Base-by-base conservation (phyloP, 2,797 vertebrate species). In the Lutjanus argentimaculatus region DNA sequence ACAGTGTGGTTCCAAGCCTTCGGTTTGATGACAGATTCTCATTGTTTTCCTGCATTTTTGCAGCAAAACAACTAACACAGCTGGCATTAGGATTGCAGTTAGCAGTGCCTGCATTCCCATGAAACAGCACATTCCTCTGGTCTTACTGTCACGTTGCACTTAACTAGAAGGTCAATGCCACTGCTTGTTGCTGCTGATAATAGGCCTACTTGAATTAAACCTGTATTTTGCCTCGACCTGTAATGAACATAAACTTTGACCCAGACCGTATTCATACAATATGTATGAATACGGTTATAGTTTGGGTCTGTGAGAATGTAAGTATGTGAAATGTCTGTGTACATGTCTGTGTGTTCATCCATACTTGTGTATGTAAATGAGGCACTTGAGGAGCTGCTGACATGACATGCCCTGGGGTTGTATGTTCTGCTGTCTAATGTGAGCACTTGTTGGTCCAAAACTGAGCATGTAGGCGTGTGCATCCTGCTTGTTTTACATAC, bases 101-200 rank as follows among this genome's bases (percentile, higher is more conserved):
- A 76, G 55, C 62, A 42, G 59, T 19, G 65, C 53, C 57, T 21
- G 62, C 75, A 83, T 90, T 91, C 67, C 53, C 62, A 77, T 80
- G 79, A 89, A 87, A 82, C 80, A 52, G 85, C 92, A 91, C 86
- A 94, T 93, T 94, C 92, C 88, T 84, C n/a, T 13, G 11, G 74
- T 66, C 79, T 86, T 70, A 84, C 78, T 58, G 82, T 85, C 89
- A 90, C 77, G 71, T 85, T 83, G 81, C 73, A 68, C 79, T 81
- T 66, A 84, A 84, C 55, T 5, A 79, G 63, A 52, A 1, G 49
- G 53, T 85, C 77, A 91, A 80, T 84, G 79, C 48, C 25, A 30
- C 69, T n/a, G 51, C 68, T 89, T 90, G 80, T 91, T 81, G 72
- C 57, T 19, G 53, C 22, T 68, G n/a, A 25, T 43, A 77, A 83